Evolutionary conservation across 2,113 vertebrate species (phyloP).

Genomic region (Podarcis raffonei): DNA sequence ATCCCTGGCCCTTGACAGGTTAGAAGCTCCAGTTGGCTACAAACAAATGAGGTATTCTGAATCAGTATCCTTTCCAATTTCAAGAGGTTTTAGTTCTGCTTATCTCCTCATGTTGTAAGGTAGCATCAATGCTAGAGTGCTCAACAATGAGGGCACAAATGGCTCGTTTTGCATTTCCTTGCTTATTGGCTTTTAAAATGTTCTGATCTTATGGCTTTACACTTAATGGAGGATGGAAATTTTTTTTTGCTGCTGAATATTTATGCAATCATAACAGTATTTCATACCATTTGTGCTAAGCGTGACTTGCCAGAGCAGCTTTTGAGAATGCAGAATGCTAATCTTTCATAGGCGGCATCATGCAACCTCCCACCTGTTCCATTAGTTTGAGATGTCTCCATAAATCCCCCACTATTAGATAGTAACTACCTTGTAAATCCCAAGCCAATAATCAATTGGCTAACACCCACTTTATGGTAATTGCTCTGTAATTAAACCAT

Average conservation of each 20-base stretch:
- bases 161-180: not conserved
- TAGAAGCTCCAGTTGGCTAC: not conserved
- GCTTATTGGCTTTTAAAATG: conserved; percentile 24
- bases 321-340: conserved; percentile 12
- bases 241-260: conserved; percentile 29
- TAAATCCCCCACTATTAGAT: conserved; percentile 13
- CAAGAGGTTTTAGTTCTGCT: not conserved
- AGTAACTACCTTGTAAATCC: conserved; percentile 3
- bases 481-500: conserved; percentile 18
- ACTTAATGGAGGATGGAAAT: not conserved
- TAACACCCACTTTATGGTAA: conserved; percentile 28
- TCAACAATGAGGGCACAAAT: not conserved
- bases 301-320: not conserved
- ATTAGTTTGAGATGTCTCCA: not conserved
- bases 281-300: conserved; percentile 7
- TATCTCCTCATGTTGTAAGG: not conserved
- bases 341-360: not conserved
- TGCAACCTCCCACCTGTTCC: not conserved
- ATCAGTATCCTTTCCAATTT: not conserved
- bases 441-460: conserved; percentile 24
- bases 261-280: conserved; percentile 36
- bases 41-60: not conserved
- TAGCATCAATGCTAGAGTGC: not conserved
- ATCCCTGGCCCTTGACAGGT: no score
- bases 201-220: conserved; percentile 14